These are phyloP conservation scores for Orius insidiosus DNA, from an alignment of 1,140 invertebrate genomes.

Conservation along the genomic window DNA sequence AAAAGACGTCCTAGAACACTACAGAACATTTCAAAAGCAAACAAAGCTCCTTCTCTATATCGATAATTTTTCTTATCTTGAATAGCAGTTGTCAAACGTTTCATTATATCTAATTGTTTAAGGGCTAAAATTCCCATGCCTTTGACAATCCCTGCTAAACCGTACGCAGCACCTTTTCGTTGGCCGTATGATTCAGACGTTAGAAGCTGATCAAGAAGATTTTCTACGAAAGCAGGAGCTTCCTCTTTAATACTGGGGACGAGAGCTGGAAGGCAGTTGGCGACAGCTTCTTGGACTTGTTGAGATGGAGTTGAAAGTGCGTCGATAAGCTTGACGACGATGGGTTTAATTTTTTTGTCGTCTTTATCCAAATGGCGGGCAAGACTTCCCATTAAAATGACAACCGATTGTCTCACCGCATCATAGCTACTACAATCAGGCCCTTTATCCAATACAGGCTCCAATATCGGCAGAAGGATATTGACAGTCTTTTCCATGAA, in stretches of 20 bases:
- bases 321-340: slow-evolving; percentile 75
- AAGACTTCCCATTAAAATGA: slow-evolving; percentile 91
- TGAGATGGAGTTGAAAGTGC: slow-evolving; percentile 92
- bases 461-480: slow-evolving; percentile 70
- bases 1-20: slow-evolving; percentile 87
- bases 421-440: slow-evolving; percentile 82
- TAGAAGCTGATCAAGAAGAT: slow-evolving; percentile 70
- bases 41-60: slow-evolving; percentile 81
- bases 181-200: slow-evolving; percentile 96
- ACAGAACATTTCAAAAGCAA: slow-evolving; percentile 96
- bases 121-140: slow-evolving; percentile 85
- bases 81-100: slow-evolving; percentile 79
- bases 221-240: slow-evolving; percentile 71
- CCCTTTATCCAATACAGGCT: slow-evolving; percentile 76
- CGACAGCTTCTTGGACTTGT: slow-evolving; percentile 93
- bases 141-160: slow-evolving; percentile 48
- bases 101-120: slow-evolving; percentile 93
- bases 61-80: slow-evolving; percentile 93
- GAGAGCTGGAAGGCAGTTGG: slow-evolving; percentile 85
- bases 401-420: slow-evolving; percentile 82
- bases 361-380: slow-evolving; percentile 86
- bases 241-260: slow-evolving; percentile 84
- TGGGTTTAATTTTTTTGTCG: slow-evolving; percentile 76
- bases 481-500: slow-evolving; percentile 74
- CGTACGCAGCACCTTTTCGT: slow-evolving; percentile 77